Conservation (phyloP, 2,888 invertebrate species). For the Campoletis raptor region DNA sequence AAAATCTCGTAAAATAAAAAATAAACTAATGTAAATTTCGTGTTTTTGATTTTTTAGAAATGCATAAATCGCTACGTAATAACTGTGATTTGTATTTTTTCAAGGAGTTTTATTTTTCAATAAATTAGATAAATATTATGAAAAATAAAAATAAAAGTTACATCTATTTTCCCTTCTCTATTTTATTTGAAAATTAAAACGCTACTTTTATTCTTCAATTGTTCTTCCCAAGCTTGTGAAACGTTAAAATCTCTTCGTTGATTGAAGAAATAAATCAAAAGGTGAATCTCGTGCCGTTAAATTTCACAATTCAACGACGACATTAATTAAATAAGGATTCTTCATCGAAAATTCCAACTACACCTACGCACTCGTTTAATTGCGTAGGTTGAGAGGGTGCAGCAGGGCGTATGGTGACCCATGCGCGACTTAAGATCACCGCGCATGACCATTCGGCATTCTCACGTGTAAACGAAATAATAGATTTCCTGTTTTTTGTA, state of each 20-base stretch:
- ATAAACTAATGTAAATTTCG: neutral
- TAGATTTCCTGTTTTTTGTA: constrained; percentile 45
- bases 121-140: neutral
- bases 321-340: constrained; percentile 13
- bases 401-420: constrained; percentile 47
- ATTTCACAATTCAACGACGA: neutral
- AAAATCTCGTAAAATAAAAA: neutral
- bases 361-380: constrained; percentile 25
- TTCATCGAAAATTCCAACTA: constrained; percentile 11
- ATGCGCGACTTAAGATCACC: constrained; percentile 51
- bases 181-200: neutral
- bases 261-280: neutral
- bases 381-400: constrained; percentile 45
- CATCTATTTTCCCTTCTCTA: neutral
- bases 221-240: neutral
- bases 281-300: neutral
- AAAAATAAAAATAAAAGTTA: neutral
- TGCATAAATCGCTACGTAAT: neutral
- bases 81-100: neutral
- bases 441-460: constrained; percentile 38
- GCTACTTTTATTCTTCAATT: neutral
- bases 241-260: neutral
- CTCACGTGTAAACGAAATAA: constrained; percentile 30
- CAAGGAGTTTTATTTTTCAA: neutral
- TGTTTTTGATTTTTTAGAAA: neutral